Evolutionary conservation across 2,888 invertebrate species (phyloP), one percentile per base, ranked within the genome.

Genomic region (Ectemnius continuus): DNA sequence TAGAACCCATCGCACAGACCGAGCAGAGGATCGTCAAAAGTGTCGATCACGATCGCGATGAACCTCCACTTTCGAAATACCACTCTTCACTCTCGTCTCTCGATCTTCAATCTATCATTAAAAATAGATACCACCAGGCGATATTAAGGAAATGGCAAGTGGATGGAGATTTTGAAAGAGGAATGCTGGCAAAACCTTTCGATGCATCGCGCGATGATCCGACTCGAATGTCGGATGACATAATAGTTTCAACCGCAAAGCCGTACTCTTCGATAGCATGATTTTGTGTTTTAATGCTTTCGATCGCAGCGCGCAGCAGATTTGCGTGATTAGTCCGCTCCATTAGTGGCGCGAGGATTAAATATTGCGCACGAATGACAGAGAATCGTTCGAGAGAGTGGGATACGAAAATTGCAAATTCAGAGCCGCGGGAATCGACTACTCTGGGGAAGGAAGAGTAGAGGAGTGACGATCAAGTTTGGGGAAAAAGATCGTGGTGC

Each of bases 241-340:
- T 80, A 75, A 80, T 75, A 71, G 58, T 61, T 52, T 60, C 26
- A 46, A 62, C 62, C 61, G 52, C 61, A 70, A 73, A 70, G 45
- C 66, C 46, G 66, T 64, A 67, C 67, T 67, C 48, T 77, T 75
- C 82, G 80, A 77, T 81, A 68, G 81, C 23, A 3, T 16, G 70
- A 70, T 73, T 78, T 71, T 75, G 72, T 73, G 75, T 73, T 79
- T 80, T 79, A 86, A 86, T 78, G 82, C 78, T 75, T 75, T 0
- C 76, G 82, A 84, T 79, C 84, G 82, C 78, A 78, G 73, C 75
- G 74, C 73, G 73, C 70, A 75, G 77, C 69, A 75, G 78, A 79
- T 85, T 85, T 84, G 85, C 80, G 78, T 79, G 83, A 86, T 86
- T 87, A 84, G 80, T 81, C 63, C 81, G 84, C 78, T 76, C 85